These are phyloP conservation scores for Metopia argyrocephala DNA, from an alignment of 2,888 invertebrate genomes.

Conservation along the genomic window DNA sequence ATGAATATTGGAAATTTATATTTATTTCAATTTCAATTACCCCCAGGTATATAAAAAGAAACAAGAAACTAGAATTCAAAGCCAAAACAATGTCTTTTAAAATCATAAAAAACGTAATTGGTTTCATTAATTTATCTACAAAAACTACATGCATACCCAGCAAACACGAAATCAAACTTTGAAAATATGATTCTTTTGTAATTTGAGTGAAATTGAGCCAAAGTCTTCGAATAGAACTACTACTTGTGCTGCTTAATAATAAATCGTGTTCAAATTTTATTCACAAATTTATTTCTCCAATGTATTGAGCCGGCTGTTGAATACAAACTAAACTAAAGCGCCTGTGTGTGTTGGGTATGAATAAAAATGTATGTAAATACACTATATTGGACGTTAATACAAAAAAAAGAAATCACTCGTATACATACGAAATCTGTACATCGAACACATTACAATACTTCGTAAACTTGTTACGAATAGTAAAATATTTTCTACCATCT, in stretches of 20 bases:
- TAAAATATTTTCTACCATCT: not conserved
- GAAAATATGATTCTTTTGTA: not conserved
- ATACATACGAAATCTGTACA: not conserved
- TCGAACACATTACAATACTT: not conserved
- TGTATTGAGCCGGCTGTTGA: too few species aligned
- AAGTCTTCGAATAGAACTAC: too few species aligned
- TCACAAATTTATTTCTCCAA: too few species aligned
- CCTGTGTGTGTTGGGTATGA: too few species aligned
- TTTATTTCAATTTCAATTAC: constrained; percentile 42
- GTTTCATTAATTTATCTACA: constrained; percentile 33
- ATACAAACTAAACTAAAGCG: too few species aligned
- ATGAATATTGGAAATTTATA: constrained; percentile 44
- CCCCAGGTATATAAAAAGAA: constrained; percentile 1
- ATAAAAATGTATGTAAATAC: not conserved
- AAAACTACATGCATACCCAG: not conserved
- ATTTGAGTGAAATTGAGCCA: too few species aligned
- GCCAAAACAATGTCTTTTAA: not conserved
- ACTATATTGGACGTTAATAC: not conserved
- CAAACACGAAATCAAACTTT: not conserved
- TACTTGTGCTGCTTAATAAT: too few species aligned
- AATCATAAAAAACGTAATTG: constrained; percentile 39
- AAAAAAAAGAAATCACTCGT: not conserved
- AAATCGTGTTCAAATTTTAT: too few species aligned
- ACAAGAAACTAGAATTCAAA: not conserved
- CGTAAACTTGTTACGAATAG: constrained; percentile 16